Conservation (phyloP, 2,888 invertebrate species). For the Incurvaria masculella region DNA sequence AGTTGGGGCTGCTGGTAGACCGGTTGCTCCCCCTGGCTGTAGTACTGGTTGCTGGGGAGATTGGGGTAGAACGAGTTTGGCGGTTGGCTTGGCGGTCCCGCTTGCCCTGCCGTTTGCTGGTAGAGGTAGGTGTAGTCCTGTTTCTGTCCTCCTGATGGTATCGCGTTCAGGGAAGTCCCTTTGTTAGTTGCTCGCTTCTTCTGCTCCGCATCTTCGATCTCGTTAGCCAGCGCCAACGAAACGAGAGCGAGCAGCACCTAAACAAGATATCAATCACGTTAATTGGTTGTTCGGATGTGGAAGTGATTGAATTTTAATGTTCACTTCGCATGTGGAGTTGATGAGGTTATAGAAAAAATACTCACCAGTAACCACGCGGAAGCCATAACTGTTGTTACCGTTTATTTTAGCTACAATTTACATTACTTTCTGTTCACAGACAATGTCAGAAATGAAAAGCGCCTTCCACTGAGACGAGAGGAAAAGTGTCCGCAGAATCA, state of each 20-base stretch:
- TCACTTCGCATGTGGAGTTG: too few relatives aligned
- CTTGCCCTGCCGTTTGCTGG: constrained; percentile 28
- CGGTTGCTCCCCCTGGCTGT: constrained; percentile 25
- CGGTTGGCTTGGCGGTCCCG: constrained; percentile 25
- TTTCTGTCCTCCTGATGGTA: constrained; percentile 44
- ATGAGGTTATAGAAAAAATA: too few relatives aligned
- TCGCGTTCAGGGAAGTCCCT: constrained; percentile 34
- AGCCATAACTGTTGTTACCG: constrained; percentile 28
- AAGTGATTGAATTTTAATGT: neutral
- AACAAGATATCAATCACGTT: constrained; percentile 31
- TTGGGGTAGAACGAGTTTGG: constrained; percentile 42
- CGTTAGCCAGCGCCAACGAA: constrained; percentile 32
- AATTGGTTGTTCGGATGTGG: constrained; percentile 3
- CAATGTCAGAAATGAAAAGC: constrained; percentile 41
- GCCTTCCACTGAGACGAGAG: constrained; percentile 30
- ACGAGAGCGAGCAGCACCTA: constrained; percentile 34
- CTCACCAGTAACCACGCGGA: constrained; percentile 41
- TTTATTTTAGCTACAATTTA: constrained; percentile 12
- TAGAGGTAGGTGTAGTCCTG: constrained; percentile 46
- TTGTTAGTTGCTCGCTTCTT: constrained; percentile 46
- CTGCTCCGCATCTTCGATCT: constrained; percentile 40
- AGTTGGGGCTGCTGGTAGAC: constrained; percentile 27
- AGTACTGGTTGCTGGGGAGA: constrained; percentile 30
- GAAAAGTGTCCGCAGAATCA: constrained; percentile 43
- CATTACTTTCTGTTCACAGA: constrained; percentile 32